Conservation (phyloP, 2,888 invertebrate genomes). For the Syritta pipiens region DNA sequence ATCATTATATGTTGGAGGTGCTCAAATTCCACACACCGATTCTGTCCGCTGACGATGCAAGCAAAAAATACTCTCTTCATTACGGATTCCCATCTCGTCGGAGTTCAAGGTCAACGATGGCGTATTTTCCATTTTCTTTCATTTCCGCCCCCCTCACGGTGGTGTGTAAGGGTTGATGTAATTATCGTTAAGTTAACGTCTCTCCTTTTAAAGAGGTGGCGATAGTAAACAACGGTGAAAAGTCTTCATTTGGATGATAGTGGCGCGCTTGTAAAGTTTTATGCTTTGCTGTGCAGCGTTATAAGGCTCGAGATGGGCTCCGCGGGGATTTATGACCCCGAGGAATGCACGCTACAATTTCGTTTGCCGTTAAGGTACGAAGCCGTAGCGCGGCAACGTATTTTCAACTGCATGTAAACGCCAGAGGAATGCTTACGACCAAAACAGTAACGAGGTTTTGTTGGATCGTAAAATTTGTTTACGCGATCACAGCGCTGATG, state of each 20-base stretch:
- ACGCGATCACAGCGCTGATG: no score
- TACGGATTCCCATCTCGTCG: neutral
- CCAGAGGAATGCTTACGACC: no score
- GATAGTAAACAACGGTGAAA: no score
- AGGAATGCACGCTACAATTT: neutral
- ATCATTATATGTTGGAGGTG: neutral
- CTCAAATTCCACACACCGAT: neutral
- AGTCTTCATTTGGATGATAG: neutral
- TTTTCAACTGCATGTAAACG: no score
- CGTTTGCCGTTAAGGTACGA: no score
- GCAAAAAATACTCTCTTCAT: neutral
- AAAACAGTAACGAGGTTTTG: no score
- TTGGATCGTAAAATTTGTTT: no score
- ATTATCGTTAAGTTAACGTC: neutral
- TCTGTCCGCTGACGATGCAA: neutral
- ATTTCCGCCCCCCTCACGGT: no score
- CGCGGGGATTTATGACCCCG: neutral
- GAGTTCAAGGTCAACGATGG: slow-evolving; percentile 15
- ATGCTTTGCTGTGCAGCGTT: neutral
- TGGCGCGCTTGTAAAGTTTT: neutral
- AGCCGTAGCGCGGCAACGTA: no score
- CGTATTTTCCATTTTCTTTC: neutral
- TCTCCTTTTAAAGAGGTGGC: neutral
- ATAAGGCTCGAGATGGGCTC: neutral
- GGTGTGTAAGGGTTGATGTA: slow-evolving; percentile 1